phyloP scores from a whole-genome alignment of 2,888 invertebrate species.

The Pomacea canaliculata region DNA sequence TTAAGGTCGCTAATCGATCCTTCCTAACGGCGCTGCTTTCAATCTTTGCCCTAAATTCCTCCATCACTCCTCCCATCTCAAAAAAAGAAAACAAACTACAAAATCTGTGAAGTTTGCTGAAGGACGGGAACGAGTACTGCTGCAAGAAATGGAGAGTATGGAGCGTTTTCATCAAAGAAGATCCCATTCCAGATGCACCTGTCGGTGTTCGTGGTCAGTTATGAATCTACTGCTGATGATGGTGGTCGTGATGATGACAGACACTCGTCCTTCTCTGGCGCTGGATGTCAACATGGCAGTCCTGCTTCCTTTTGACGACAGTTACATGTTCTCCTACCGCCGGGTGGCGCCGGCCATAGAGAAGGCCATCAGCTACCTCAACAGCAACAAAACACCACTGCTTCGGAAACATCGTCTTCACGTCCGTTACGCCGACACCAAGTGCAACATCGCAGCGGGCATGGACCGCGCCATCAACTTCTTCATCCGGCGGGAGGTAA shows the following conservation, averaged over 20 bases:
- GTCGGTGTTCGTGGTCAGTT: no score
- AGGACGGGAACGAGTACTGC: no score
- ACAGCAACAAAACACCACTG: slow-evolving; percentile 27
- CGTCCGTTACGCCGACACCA: slow-evolving; percentile 51
- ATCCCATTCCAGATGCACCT: no score
- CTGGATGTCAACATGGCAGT: slow-evolving; percentile 49
- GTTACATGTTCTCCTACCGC: slow-evolving; percentile 49
- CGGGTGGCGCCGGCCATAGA: slow-evolving; percentile 63
- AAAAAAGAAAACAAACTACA: no score
- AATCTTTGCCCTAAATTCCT: no score
- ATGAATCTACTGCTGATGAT: not conserved
- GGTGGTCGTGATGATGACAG: not conserved
- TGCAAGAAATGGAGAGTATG: no score
- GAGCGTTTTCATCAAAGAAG: no score
- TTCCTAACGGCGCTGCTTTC: no score
- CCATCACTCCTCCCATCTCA: no score
- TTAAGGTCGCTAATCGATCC: no score
- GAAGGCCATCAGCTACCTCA: slow-evolving; percentile 54
- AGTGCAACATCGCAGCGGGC: slow-evolving; percentile 53
- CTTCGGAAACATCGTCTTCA: slow-evolving; percentile 62
- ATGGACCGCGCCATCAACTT: slow-evolving; percentile 58
- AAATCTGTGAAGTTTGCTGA: no score
- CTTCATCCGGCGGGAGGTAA: slow-evolving; percentile 40
- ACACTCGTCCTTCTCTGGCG: not conserved
- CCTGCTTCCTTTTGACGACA: slow-evolving; percentile 50